These are phyloP conservation scores for Origma solitaria DNA, from an alignment of 2,113 vertebrate species.

Conservation along the genomic window DNA sequence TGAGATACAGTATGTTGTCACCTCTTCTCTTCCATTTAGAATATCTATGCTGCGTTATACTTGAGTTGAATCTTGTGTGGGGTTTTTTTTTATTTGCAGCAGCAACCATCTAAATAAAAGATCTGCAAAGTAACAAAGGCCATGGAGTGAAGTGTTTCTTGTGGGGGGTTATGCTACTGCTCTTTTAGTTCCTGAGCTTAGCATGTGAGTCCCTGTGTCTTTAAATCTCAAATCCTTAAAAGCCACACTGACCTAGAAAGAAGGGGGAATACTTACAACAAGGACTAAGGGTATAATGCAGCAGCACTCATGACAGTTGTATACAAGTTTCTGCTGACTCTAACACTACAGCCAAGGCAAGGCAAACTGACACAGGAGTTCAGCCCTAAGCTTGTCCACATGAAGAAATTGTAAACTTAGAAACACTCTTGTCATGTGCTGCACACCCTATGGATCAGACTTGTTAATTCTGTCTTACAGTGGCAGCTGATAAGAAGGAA, in stretches of 20 bases:
- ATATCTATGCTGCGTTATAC: background rate
- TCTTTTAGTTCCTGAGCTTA: background rate
- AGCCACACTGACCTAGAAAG: background rate
- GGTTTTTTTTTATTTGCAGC: constrained; percentile 22
- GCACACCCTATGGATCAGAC: background rate
- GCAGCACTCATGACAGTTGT: background rate
- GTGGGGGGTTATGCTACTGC: background rate
- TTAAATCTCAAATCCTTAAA: background rate
- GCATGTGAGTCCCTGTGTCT: background rate
- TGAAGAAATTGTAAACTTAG: background rate
- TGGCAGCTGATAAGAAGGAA: background rate
- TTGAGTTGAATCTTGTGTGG: constrained; percentile 32
- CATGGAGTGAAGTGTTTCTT: background rate
- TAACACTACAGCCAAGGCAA: background rate
- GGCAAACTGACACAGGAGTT: background rate
- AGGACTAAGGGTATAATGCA: background rate
- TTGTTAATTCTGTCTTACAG: background rate
- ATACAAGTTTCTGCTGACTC: background rate
- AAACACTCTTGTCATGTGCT: background rate
- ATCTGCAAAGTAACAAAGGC: constrained; percentile 30
- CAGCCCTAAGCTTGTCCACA: background rate
- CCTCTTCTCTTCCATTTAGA: background rate
- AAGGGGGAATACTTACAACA: background rate
- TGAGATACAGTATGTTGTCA: background rate
- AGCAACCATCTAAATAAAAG: constrained; percentile 53